phyloP scores from a whole-genome alignment of 2,888 invertebrate genomes.

The Hypolimnas misippus region DNA sequence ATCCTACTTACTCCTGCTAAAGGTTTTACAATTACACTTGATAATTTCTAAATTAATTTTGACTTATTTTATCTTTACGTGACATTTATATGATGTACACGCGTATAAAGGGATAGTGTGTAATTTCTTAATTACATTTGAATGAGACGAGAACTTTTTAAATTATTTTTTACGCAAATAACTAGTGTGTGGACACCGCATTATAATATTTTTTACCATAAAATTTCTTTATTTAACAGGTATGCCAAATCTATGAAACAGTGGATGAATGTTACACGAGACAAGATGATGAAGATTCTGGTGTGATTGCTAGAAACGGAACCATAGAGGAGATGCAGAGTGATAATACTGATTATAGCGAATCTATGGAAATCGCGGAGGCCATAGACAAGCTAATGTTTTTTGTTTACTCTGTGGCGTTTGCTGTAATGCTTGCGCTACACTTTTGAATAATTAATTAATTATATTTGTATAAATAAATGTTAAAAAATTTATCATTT shows the following conservation, averaged over 20 bases:
- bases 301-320: conserved; percentile 49
- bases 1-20: too few species aligned
- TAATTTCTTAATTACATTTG: too few species aligned
- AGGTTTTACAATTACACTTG: too few species aligned
- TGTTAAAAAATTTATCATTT: neutral
- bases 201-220: too few species aligned
- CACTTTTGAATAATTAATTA: conserved; percentile 54
- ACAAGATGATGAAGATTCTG: conserved; percentile 60
- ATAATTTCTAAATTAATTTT: too few species aligned
- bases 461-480: neutral
- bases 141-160: too few species aligned
- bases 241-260: conserved; percentile 53
- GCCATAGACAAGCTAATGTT: conserved; percentile 67
- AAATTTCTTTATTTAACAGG: too few species aligned
- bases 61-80: too few species aligned
- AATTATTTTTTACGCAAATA: too few species aligned
- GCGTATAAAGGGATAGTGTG: too few species aligned
- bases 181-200: too few species aligned
- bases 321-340: conserved; percentile 69
- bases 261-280: conserved; percentile 56
- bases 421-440: conserved; percentile 60
- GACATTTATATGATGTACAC: too few species aligned
- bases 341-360: conserved; percentile 53
- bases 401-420: conserved; percentile 59
- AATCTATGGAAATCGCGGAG: conserved; percentile 62